phyloP scores from a whole-genome alignment of 2,797 vertebrate species.

The Parauchenoglanis punctatus region DNA sequence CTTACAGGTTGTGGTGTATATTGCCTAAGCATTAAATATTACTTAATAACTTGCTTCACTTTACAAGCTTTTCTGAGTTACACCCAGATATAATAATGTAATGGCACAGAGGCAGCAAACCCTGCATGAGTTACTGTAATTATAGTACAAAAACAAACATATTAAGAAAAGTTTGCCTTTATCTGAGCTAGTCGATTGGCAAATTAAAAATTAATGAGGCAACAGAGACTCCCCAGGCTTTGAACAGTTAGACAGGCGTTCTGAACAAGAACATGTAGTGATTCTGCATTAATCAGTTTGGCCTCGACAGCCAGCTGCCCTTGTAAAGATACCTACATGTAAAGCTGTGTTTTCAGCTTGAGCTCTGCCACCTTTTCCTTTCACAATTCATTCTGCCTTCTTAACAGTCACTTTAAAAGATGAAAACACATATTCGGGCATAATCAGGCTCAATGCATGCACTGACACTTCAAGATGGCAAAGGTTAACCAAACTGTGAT shows the following conservation, averaged over 20 bases:
- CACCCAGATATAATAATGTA: slow-evolving; percentile 28
- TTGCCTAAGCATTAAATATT: not conserved
- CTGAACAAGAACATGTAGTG: slow-evolving; percentile 46
- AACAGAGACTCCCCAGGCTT: slow-evolving; percentile 63
- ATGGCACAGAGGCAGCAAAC: slow-evolving; percentile 46
- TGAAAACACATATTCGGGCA: not conserved
- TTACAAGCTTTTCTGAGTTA: slow-evolving; percentile 12
- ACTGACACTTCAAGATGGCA: not conserved
- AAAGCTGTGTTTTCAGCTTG: not conserved
- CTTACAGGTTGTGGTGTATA: not conserved
- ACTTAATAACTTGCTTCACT: not conserved
- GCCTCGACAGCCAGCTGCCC: slow-evolving; percentile 32
- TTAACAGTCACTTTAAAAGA: not conserved
- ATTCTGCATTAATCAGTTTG: slow-evolving; percentile 66
- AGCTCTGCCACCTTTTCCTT: slow-evolving; percentile 10
- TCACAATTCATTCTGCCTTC: slow-evolving; percentile 22
- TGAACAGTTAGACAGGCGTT: slow-evolving; percentile 63
- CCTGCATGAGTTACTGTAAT: slow-evolving; percentile 45
- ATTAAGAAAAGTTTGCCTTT: slow-evolving; percentile 69
- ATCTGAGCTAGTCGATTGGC: slow-evolving; percentile 77
- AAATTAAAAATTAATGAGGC: slow-evolving; percentile 85
- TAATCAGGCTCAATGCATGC: slow-evolving; percentile 1
- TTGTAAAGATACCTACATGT: slow-evolving; percentile 7
- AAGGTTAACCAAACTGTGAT: slow-evolving; percentile 9
- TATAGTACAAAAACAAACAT: slow-evolving; percentile 65